These are phyloP conservation scores for Percina caprodes DNA, from an alignment of 2,113 vertebrate species.

Conservation along the genomic window DNA sequence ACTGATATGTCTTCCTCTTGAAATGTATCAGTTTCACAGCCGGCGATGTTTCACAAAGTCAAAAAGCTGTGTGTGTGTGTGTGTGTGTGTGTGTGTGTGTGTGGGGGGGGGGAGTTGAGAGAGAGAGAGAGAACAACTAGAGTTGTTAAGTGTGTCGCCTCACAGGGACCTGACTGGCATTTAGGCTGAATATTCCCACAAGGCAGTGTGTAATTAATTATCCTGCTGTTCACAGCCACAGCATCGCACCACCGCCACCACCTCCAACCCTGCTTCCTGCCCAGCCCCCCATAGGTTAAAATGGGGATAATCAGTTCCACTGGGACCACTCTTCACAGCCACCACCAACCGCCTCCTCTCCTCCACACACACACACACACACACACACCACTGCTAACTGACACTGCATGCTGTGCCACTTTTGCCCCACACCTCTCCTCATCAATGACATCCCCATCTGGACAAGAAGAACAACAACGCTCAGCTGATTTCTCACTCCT, in stretches of 20 bases:
- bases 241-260: slow-evolving; percentile 55
- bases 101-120: too few species aligned
- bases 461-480: slow-evolving; percentile 19
- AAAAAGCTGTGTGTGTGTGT: neutral
- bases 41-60: neutral
- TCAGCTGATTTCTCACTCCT: slow-evolving; percentile 38
- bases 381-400: slow-evolving; percentile 42
- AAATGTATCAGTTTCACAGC: neutral
- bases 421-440: slow-evolving; percentile 38
- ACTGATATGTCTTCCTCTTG: neutral
- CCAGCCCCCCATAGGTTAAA: slow-evolving; percentile 56
- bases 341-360: slow-evolving; percentile 16
- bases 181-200: slow-evolving; percentile 87
- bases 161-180: slow-evolving; percentile 80
- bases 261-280: slow-evolving; percentile 60
- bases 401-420: slow-evolving; percentile 40
- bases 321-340: slow-evolving; percentile 73
- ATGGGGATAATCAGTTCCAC: slow-evolving; percentile 82
- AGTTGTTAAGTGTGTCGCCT: slow-evolving; percentile 77
- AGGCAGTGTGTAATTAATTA: slow-evolving; percentile 91
- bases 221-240: slow-evolving; percentile 79
- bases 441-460: slow-evolving; percentile 60
- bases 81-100: too few species aligned
- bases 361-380: neutral
- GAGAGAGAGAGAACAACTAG: too few species aligned